Base-by-base conservation (phyloP, 2,888 invertebrate genomes). In the Ceriagrion tenellum region DNA sequence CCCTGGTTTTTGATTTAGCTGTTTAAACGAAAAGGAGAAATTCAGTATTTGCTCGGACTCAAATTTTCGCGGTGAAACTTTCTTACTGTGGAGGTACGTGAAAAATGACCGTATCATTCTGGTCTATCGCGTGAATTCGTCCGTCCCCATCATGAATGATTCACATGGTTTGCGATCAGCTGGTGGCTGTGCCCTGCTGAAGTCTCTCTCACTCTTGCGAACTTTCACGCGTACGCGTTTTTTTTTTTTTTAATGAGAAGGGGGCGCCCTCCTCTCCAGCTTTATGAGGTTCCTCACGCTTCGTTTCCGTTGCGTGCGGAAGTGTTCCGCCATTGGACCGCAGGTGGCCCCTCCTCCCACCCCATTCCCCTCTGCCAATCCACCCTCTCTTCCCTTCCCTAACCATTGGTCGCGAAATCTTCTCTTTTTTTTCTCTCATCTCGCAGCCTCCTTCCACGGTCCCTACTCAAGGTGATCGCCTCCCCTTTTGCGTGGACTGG, bases 331-430 rank as follows among this genome's bases (percentile, higher is more conserved):
- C 35, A 81, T 81, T 81, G 81, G 81, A 1, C 81, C 81, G 30
- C 0, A 81, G 81, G 35, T 81, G 81, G 81, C 69, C n/a, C n/a
- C 69, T n/a, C 69, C 47, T 47, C 69, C 69, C 23, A 23, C n/a
- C 26, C 69, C 69, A 23, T 1, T 26, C 26, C 69, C n/a, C 69
- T n/a, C 0, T n/a, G 4, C 47, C 47, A 2, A 2, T 47, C 8
- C 47, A 47, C 2, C 59, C 47, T 47, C 69, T 26, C 23, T 8
- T 13, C 13, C 81, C 81, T 12, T 16, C 26, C 81, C 35, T 26
- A 81, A 35, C 81, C 81, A 81, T 81, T 81, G 81, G 81, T 81
- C 35, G 81, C 81, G 35, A 81, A 81, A 30, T 81, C 81, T 69
- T 26, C 26, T 69, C 13, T 12, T 59, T 59, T 20, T 69, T 69